A percentile compares a stretch with the other conserved stretches of the same genome.
Evolutionary conservation across 1,140 invertebrate species (phyloP).

Genomic region (Ceratina australensis): DNA sequence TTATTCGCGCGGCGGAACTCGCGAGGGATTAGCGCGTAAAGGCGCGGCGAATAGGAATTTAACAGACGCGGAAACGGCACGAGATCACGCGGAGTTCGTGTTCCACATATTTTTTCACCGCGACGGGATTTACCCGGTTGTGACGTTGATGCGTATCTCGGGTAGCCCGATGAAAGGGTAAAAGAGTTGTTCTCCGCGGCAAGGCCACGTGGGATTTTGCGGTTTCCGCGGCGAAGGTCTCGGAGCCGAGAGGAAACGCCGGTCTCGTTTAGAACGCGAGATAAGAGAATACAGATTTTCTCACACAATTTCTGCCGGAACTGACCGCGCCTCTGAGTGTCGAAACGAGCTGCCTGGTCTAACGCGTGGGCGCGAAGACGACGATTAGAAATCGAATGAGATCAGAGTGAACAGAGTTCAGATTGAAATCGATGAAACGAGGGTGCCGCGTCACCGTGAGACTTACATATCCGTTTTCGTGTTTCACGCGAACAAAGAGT

Average conservation of each 20-base stretch:
- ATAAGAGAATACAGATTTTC: constrained; percentile 15
- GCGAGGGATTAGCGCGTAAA: constrained; percentile 14
- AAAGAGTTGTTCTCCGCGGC: constrained; percentile 8
- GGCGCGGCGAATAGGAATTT: neutral
- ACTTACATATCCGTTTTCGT: no score
- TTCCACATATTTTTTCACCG: constrained; percentile 4
- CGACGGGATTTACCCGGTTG: neutral
- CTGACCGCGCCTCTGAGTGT: constrained; percentile 13
- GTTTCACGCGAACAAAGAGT: no score
- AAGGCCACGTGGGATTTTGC: constrained; percentile 32
- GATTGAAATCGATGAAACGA: no score
- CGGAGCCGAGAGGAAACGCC: constrained; percentile 30
- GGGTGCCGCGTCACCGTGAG: no score
- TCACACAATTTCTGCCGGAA: constrained; percentile 30
- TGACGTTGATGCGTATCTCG: constrained; percentile 28
- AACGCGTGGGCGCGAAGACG: no score
- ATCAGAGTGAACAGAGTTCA: no score
- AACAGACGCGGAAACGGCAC: neutral
- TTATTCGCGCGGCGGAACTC: no score
- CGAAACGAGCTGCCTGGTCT: constrained; percentile 9
- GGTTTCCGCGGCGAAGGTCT: constrained; percentile 32
- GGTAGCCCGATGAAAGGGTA: constrained; percentile 15
- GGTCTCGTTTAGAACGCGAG: constrained; percentile 29
- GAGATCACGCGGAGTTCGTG: neutral
- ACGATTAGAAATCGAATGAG: neutral